phyloP scores from a whole-genome alignment of 2,888 invertebrate genomes.

The Phengaris alcon region DNA sequence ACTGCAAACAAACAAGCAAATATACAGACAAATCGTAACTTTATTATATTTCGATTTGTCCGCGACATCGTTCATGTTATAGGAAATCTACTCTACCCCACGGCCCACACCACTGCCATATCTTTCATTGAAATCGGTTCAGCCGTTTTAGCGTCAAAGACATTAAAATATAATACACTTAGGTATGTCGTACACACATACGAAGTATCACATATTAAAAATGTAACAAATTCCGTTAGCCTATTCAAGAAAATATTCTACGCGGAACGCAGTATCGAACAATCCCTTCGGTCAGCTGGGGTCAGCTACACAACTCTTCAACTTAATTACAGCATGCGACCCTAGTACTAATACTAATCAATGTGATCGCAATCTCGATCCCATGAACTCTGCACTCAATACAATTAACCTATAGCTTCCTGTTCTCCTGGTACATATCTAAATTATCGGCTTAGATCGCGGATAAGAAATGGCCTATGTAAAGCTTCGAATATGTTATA shows the following conservation, averaged over 20 bases:
- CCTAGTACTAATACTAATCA: slow-evolving; percentile 1
- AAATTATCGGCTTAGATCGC: slow-evolving; percentile 35
- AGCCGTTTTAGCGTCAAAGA: too few species aligned
- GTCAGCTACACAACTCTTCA: neutral
- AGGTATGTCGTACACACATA: too few species aligned
- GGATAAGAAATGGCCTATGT: neutral
- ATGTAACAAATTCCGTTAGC: too few species aligned
- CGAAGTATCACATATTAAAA: too few species aligned
- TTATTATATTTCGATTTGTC: too few species aligned
- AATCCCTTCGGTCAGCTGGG: neutral
- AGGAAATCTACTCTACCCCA: too few species aligned
- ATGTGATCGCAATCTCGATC: slow-evolving; percentile 29
- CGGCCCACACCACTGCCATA: too few species aligned
- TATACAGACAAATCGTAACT: too few species aligned
- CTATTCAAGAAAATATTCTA: neutral
- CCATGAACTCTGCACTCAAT: slow-evolving; percentile 37
- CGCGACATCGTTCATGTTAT: too few species aligned
- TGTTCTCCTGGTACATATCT: slow-evolving; percentile 40
- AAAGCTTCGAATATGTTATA: slow-evolving; percentile 20
- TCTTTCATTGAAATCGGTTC: too few species aligned
- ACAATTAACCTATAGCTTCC: slow-evolving; percentile 38
- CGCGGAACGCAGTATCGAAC: neutral
- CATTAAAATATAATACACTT: too few species aligned
- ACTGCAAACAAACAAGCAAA: too few species aligned
- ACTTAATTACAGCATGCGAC: slow-evolving; percentile 1